Conservation (phyloP, 2,888 invertebrate genomes). For the Pyralis farinalis region DNA sequence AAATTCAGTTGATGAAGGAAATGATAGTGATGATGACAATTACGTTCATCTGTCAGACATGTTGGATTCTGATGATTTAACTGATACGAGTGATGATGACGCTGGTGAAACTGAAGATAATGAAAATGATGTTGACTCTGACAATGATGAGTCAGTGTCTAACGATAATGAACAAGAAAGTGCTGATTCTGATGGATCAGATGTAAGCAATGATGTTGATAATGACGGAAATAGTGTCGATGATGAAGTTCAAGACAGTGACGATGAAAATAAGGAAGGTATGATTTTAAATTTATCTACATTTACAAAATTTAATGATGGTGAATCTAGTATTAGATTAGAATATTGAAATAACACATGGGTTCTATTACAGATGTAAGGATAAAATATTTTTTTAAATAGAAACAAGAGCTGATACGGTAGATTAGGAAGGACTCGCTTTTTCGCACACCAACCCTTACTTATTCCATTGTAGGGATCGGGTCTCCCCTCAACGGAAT, state of each 20-base stretch:
- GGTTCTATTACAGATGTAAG: too few species aligned
- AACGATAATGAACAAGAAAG: constrained; percentile 25
- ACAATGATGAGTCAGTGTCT: constrained; percentile 22
- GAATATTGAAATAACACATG: too few species aligned
- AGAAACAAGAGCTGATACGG: too few species aligned
- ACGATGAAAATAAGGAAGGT: constrained; percentile 38
- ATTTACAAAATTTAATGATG: too few species aligned
- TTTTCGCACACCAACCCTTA: too few species aligned
- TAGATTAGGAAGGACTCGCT: too few species aligned
- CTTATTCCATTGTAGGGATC: too few species aligned
- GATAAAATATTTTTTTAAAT: too few species aligned
- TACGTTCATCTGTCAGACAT: constrained; percentile 63
- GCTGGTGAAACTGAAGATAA: constrained; percentile 22
- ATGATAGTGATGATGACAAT: constrained; percentile 60
- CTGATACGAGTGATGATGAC: constrained; percentile 36
- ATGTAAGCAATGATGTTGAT: constrained; percentile 11
- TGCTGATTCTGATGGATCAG: constrained; percentile 26
- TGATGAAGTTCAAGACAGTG: constrained; percentile 17
- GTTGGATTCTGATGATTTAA: constrained; percentile 58
- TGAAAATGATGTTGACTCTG: constrained; percentile 14
- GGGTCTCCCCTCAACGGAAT: too few species aligned
- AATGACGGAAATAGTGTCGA: constrained; percentile 19
- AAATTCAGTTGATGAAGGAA: constrained; percentile 49
- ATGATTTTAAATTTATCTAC: constrained; percentile 4
- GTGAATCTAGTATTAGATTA: too few species aligned